Conservation (phyloP, 2,113 vertebrate genomes). For the Loxodonta africana region DNA sequence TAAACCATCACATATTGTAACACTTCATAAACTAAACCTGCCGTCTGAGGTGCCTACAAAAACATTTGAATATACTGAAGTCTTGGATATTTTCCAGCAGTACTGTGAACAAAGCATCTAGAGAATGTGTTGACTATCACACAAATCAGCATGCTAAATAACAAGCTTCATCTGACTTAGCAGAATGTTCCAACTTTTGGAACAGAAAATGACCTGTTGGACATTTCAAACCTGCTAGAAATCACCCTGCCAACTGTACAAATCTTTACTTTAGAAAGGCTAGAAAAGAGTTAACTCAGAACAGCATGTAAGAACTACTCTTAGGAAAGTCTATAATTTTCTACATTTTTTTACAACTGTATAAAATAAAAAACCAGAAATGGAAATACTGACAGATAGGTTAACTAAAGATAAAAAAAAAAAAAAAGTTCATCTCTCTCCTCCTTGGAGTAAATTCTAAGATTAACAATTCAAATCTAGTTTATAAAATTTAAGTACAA, state of each 20-base stretch:
- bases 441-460: constrained; percentile 59
- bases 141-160: constrained; percentile 80
- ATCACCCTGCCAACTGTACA: constrained; percentile 62
- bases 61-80: constrained; percentile 70
- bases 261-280: constrained; percentile 60
- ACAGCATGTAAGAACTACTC: background rate
- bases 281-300: constrained; percentile 54
- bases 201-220: constrained; percentile 79
- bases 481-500: constrained; percentile 54
- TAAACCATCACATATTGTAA: background rate
- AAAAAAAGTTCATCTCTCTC: constrained; percentile 18
- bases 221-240: constrained; percentile 81
- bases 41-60: constrained; percentile 42
- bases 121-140: constrained; percentile 83
- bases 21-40: constrained; percentile 58
- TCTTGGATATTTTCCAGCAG: constrained; percentile 77
- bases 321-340: constrained; percentile 45
- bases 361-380: constrained; percentile 55
- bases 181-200: constrained; percentile 79
- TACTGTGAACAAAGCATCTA: constrained; percentile 78
- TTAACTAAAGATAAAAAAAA: background rate
- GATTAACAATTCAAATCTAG: constrained; percentile 41
- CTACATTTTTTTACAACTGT: constrained; percentile 39
- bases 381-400: constrained; percentile 11
- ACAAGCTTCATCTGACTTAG: constrained; percentile 81